Evolutionary conservation across 2,113 vertebrate species (phyloP).

Genomic region (Limanda limanda): DNA sequence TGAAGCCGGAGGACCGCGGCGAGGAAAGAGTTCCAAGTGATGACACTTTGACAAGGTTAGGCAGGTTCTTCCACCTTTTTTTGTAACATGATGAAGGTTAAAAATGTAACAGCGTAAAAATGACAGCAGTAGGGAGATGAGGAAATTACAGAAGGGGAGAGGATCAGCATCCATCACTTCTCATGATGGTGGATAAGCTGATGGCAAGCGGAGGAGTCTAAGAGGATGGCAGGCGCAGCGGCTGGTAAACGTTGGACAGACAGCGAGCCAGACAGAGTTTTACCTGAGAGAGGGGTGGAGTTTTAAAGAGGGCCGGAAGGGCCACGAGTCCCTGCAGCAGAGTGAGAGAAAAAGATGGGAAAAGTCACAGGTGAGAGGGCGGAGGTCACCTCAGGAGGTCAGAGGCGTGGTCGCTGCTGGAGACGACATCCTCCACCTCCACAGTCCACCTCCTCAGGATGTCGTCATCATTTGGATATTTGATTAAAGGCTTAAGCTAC

Average conservation of each 20-base stretch:
- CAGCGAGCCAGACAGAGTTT: conserved; percentile 58
- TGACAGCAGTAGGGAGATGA: conserved; percentile 44
- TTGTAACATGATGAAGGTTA: background rate
- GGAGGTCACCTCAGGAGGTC: conserved; percentile 6
- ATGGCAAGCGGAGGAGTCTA: background rate
- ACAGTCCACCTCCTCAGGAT: background rate
- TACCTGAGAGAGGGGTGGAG: conserved; percentile 86
- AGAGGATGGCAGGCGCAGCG: background rate
- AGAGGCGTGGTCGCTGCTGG: background rate
- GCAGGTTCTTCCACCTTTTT: background rate
- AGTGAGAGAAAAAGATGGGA: conserved; percentile 74
- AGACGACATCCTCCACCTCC: background rate
- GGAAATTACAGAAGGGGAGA: conserved; percentile 18
- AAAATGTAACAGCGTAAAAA: conserved; percentile 19
- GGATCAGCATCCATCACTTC: background rate
- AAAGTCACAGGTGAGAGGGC: conserved; percentile 50
- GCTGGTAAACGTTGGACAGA: conserved; percentile 48
- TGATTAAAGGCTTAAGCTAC: background rate
- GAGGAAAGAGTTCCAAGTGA: background rate
- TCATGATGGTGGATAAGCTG: conserved; percentile 26
- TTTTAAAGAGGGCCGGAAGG: conserved; percentile 85
- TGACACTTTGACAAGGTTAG: background rate
- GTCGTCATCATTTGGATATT: background rate
- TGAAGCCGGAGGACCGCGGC: background rate
- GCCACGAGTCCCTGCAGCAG: conserved; percentile 85